A percentile compares a stretch with the other conserved stretches of the same genome.
These are phyloP conservation scores for Mamestra brassicae DNA, from an alignment of 2,888 invertebrate species.

Conservation along the genomic window DNA sequence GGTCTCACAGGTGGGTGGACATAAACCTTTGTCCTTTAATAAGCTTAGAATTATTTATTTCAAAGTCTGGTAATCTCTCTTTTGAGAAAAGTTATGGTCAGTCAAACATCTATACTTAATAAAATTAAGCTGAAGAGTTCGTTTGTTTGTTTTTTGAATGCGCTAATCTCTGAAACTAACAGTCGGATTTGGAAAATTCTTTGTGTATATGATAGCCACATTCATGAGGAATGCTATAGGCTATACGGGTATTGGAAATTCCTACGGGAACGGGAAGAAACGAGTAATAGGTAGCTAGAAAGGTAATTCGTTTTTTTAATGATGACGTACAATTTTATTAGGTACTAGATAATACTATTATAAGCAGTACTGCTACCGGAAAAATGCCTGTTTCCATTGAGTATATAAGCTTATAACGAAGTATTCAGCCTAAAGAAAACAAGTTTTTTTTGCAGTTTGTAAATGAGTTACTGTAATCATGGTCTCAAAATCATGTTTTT, in stretches of 20 bases:
- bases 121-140: too few species aligned
- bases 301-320: not conserved
- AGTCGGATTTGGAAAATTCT: too few species aligned
- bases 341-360: too few species aligned
- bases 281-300: not conserved
- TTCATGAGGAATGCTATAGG: too few species aligned
- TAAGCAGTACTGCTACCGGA: not conserved
- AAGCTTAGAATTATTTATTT: conserved; percentile 1
- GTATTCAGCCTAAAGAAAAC: too few species aligned
- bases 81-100: conserved; percentile 8
- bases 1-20: conserved; percentile 37
- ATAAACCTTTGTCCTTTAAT: conserved; percentile 36
- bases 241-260: too few species aligned
- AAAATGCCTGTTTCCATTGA: not conserved
- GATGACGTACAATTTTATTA: not conserved
- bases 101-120: too few species aligned
- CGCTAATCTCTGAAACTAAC: too few species aligned
- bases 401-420: too few species aligned
- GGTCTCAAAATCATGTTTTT: not conserved
- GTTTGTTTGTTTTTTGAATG: too few species aligned
- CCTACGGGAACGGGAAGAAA: too few species aligned
- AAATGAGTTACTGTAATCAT: not conserved
- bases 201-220: too few species aligned
- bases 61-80: not conserved
- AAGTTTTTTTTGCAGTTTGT: not conserved